These are phyloP conservation scores for Conomelus anceps DNA, from an alignment of 2,888 invertebrate genomes.

Conservation along the genomic window DNA sequence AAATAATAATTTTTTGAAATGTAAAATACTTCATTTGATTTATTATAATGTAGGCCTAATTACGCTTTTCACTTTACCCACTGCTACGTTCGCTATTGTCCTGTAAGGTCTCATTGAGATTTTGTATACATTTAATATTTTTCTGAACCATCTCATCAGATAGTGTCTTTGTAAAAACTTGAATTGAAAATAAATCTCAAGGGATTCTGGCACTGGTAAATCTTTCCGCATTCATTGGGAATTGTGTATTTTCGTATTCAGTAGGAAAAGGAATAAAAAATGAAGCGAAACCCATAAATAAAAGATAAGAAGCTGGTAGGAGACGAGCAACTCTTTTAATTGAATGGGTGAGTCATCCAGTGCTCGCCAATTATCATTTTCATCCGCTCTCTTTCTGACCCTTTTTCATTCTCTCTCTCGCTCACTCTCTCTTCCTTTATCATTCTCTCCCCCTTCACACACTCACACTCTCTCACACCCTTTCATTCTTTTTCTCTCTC, in stretches of 20 bases:
- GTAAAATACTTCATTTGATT: too few species aligned
- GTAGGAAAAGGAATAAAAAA: neutral
- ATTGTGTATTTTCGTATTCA: neutral
- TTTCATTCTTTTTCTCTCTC: neutral
- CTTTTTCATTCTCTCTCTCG: neutral
- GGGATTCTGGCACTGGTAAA: neutral
- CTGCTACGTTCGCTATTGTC: too few species aligned
- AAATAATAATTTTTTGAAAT: too few species aligned
- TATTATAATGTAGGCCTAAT: too few species aligned
- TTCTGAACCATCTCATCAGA: neutral
- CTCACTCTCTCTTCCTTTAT: neutral
- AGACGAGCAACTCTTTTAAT: neutral
- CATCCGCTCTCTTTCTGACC: neutral
- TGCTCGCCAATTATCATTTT: neutral
- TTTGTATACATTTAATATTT: neutral
- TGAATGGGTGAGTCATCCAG: neutral
- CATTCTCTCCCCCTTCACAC: neutral
- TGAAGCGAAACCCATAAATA: neutral
- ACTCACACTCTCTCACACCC: neutral
- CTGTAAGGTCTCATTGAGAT: too few species aligned
- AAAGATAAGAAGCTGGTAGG: neutral
- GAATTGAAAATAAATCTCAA: neutral
- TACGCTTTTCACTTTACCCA: too few species aligned
- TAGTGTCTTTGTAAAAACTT: neutral
- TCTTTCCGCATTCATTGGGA: neutral